Evolutionary conservation across 2,797 vertebrate genomes (phyloP), one percentile per base, ranked within the genome.

Genomic region (Pelochelys cantorii): DNA sequence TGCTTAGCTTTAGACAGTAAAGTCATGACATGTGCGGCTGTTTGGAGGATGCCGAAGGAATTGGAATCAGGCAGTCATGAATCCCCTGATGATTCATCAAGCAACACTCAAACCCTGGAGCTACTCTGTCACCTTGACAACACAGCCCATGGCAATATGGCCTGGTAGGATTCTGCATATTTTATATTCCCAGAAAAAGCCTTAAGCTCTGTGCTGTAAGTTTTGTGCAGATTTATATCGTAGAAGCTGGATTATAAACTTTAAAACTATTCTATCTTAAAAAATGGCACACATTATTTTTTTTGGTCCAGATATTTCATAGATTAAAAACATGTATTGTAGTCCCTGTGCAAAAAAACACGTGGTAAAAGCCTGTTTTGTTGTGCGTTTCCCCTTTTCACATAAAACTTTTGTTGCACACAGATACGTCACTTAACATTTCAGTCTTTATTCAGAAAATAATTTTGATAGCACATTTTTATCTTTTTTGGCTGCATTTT

Each of bases 61-160:
- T 98, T 99, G 98, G 99, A 99, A 97, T 98, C 99, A 60, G 99
- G 99, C 96, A 98, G 98, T 98, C 98, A 99, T 88, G 99, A 99
- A 97, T 99, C 99, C 98, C 99, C 99, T 31, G 99, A 99, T 48
- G 99, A 99, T 98, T 98, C 99, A 80, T 98, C 99, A 95, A 99
- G 99, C 98, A 99, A 99, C 84, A 98, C 99, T 78, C 99, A 99
- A 97, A 98, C 98, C 96, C 98, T 99, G 98, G 99, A 99, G 98
- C 98, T 99, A 95, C 99, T 99, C 97, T 99, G 99, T 98, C 99
- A 99, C 98, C 99, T 99, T 96, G 99, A 99, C 97, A 98, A 98
- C 98, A 97, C 97, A 88, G 97, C 98, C 98, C 98, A 98, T 83
- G 98, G 99, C 98, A 99, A 99, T 96, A 97, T 98, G 93, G 98